Conservation (phyloP, 2,888 invertebrate species). For the Dasysyrphus albostriatus region DNA sequence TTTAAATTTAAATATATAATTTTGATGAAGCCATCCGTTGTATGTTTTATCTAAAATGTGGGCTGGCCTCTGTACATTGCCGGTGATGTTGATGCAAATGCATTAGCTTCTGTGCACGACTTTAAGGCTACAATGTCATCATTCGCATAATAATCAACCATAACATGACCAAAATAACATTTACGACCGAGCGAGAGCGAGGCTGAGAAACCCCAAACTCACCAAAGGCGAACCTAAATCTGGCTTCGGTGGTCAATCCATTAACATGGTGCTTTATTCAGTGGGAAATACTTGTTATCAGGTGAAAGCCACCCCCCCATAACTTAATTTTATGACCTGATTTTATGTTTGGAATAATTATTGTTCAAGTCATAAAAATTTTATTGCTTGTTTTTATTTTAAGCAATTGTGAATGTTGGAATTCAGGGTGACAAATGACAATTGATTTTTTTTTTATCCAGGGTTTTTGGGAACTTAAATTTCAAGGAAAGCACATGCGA, state of each 20-base stretch:
- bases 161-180: constrained; percentile 56
- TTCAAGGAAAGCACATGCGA: not conserved
- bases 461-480: not conserved
- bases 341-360: constrained; percentile 47
- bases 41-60: not conserved
- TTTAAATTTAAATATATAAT: constrained; percentile 16
- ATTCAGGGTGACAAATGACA: not conserved
- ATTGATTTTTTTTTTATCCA: not conserved
- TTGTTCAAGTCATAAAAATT: constrained; percentile 12
- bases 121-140: constrained; percentile 18
- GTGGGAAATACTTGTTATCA: constrained; percentile 60
- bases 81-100: not conserved
- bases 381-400: not conserved
- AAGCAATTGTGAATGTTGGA: not conserved
- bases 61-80: not conserved
- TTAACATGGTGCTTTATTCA: constrained; percentile 65
- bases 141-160: constrained; percentile 36
- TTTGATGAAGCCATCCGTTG: constrained; percentile 12
- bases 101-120: not conserved
- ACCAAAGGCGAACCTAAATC: not conserved
- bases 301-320: constrained; percentile 2
- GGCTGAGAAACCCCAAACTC: not conserved
- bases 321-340: constrained; percentile 58
- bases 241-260: constrained; percentile 17
- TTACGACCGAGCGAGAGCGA: constrained; percentile 26